These are phyloP conservation scores for Ylistrum balloti DNA, from an alignment of 1,140 invertebrate genomes.

Conservation along the genomic window DNA sequence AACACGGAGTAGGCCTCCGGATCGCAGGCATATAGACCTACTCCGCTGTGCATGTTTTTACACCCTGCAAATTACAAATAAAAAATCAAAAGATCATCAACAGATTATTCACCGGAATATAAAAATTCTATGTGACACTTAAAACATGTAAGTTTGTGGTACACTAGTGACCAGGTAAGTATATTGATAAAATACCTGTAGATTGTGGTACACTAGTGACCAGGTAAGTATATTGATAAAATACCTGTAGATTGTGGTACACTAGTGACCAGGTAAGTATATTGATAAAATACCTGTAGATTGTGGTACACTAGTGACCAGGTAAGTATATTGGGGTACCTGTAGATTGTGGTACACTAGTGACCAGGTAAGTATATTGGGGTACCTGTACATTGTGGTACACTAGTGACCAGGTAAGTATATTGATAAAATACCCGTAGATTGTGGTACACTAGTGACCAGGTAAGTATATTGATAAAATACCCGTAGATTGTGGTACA, in stretches of 20 bases:
- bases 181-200: background rate
- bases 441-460: background rate
- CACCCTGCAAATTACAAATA: slow-evolving; percentile 64
- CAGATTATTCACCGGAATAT: background rate
- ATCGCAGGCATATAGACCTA: slow-evolving; percentile 76
- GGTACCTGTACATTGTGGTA: background rate
- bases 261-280: background rate
- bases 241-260: background rate
- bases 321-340: background rate
- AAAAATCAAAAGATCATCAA: background rate
- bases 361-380: background rate
- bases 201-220: background rate
- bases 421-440: background rate
- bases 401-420: background rate
- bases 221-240: background rate
- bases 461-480: background rate
- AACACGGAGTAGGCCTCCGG: slow-evolving; percentile 78
- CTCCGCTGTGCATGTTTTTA: slow-evolving; percentile 73
- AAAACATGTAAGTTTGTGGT: background rate
- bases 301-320: background rate
- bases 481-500: background rate
- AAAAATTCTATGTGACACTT: background rate
- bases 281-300: background rate
- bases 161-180: background rate
- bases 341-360: background rate